A percentile compares a stretch with the other conserved stretches of the same genome.
Conservation (phyloP, 2,888 invertebrate genomes). For the Epinotia ramella region DNA sequence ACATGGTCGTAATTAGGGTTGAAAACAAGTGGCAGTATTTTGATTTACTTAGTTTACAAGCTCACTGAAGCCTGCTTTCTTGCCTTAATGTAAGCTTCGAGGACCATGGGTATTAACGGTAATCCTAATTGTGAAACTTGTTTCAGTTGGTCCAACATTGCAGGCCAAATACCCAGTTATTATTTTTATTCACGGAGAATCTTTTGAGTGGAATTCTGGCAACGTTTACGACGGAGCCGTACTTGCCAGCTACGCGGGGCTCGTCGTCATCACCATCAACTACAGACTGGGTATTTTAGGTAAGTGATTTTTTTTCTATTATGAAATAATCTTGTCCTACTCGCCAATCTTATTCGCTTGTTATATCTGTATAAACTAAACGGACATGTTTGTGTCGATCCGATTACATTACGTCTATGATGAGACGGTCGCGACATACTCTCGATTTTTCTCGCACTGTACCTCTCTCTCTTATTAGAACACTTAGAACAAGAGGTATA, state of each 20-base stretch:
- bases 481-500: too few species aligned
- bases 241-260: slow-evolving; percentile 94
- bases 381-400: too few species aligned
- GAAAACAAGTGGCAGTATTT: too few species aligned
- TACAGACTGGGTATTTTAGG: slow-evolving; percentile 96
- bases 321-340: not conserved
- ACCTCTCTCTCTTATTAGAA: too few species aligned
- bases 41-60: too few species aligned
- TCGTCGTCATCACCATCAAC: slow-evolving; percentile 98
- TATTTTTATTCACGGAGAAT: slow-evolving; percentile 97
- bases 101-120: not conserved
- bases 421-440: too few species aligned
- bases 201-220: slow-evolving; percentile 98
- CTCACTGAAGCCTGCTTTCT: too few species aligned
- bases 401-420: too few species aligned
- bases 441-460: too few species aligned
- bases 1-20: too few species aligned
- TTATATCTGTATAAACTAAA: not conserved
- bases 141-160: slow-evolving; percentile 86
- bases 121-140: slow-evolving; percentile 39
- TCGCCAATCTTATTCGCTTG: not conserved
- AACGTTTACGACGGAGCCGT: slow-evolving; percentile 99
- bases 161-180: slow-evolving; percentile 91
- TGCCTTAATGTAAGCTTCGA: too few species aligned
- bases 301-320: slow-evolving; percentile 65